Percentiles rank a stretch among this genome's conserved stretches.
Evolutionary conservation across 2,113 vertebrate species (phyloP).

Genomic region (Limnothrissa miodon): DNA sequence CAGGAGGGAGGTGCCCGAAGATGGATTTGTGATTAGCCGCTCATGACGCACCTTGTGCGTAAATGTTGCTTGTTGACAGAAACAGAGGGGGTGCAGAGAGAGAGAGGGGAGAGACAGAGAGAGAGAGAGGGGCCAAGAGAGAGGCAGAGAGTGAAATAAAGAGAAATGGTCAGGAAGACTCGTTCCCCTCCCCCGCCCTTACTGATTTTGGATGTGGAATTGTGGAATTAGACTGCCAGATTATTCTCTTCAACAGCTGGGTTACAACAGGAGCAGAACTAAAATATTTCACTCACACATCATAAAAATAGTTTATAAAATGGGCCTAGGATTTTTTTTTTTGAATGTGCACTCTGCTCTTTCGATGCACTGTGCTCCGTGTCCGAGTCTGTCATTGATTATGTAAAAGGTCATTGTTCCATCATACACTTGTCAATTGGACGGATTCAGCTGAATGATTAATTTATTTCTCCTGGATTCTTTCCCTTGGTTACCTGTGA

Average conservation of each 20-base stretch:
- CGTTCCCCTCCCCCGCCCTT: neutral
- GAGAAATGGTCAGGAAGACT: neutral
- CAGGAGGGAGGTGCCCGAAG: neutral
- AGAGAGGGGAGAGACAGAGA: neutral
- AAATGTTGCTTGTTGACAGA: neutral
- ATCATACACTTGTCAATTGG: no score
- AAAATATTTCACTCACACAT: no score
- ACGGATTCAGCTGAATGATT: no score
- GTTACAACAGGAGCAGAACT: no score
- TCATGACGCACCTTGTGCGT: slow-evolving; percentile 10
- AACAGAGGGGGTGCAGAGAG: neutral
- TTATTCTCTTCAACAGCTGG: neutral
- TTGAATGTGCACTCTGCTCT: no score
- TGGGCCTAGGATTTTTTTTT: no score
- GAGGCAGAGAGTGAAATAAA: neutral
- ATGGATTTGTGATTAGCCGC: slow-evolving; percentile 1
- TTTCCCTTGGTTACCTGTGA: neutral
- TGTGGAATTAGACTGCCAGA: neutral
- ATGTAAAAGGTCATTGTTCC: no score
- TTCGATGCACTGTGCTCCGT: no score
- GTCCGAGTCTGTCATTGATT: no score
- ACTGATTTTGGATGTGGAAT: neutral
- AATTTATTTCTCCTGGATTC: neutral
- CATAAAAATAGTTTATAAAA: no score
- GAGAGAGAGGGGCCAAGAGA: neutral